These are phyloP conservation scores for Orthosia gothica DNA, from an alignment of 2,888 invertebrate genomes.

Conservation along the genomic window DNA sequence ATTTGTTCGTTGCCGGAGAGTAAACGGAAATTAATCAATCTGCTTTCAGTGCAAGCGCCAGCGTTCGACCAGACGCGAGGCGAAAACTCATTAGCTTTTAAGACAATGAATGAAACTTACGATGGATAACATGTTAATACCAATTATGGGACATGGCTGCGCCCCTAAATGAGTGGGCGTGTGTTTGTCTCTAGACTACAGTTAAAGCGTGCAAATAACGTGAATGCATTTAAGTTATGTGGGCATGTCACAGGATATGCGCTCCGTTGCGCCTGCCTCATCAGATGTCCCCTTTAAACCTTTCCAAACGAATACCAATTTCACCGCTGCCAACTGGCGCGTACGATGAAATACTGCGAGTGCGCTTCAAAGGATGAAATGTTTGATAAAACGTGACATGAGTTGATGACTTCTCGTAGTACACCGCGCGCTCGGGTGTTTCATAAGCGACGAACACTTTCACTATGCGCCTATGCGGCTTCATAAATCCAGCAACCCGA, in stretches of 20 bases:
- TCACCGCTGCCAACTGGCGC: slow-evolving; percentile 85
- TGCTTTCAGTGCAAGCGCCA: slow-evolving; percentile 72
- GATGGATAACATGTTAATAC: slow-evolving; percentile 46
- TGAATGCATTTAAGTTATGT: slow-evolving; percentile 75
- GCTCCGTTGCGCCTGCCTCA: slow-evolving; percentile 84
- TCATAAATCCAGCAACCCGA: slow-evolving; percentile 76
- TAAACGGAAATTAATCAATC: slow-evolving; percentile 84
- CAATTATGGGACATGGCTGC: slow-evolving; percentile 37
- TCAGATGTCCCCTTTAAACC: slow-evolving; percentile 86
- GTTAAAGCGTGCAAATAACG: slow-evolving; percentile 69
- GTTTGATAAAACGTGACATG: slow-evolving; percentile 64
- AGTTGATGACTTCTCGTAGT: slow-evolving; percentile 66
- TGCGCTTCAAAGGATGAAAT: slow-evolving; percentile 63
- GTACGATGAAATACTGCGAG: slow-evolving; percentile 77
- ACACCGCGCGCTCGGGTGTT: slow-evolving; percentile 63
- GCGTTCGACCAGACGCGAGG: slow-evolving; percentile 62
- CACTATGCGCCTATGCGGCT: slow-evolving; percentile 77
- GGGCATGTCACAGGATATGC: slow-evolving; percentile 86
- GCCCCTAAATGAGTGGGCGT: slow-evolving; percentile 37
- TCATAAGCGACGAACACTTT: slow-evolving; percentile 82
- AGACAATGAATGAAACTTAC: slow-evolving; percentile 50
- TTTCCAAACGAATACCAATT: slow-evolving; percentile 83
- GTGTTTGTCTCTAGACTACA: slow-evolving; percentile 48
- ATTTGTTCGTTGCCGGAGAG: slow-evolving; percentile 72
- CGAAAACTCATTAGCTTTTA: slow-evolving; percentile 61